Conservation (phyloP, 2,797 vertebrate genomes). For the Rhadinocentrus ornatus region DNA sequence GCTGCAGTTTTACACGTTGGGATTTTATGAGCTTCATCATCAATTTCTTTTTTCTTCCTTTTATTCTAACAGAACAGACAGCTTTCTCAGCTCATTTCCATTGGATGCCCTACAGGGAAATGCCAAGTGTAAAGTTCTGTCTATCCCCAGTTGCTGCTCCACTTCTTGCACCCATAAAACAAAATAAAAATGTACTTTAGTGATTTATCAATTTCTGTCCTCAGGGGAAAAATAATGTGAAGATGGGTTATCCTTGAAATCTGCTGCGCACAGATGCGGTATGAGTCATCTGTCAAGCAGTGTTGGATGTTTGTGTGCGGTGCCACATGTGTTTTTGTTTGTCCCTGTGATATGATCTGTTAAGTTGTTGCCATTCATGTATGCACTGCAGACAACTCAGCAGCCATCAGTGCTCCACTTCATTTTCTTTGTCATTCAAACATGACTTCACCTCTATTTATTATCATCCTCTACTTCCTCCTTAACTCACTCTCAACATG, state of each 20-base stretch:
- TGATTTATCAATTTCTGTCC: slow-evolving; percentile 79
- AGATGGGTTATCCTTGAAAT: slow-evolving; percentile 69
- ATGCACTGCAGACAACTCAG: slow-evolving; percentile 21
- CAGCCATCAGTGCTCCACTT: slow-evolving; percentile 33
- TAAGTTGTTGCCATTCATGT: slow-evolving; percentile 36
- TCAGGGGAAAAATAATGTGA: slow-evolving; percentile 53
- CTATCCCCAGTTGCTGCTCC: slow-evolving; percentile 60
- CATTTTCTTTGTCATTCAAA: slow-evolving; percentile 69
- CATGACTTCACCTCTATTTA: slow-evolving; percentile 47
- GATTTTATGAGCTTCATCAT: slow-evolving; percentile 71
- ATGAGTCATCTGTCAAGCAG: slow-evolving; percentile 55
- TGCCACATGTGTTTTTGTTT: slow-evolving; percentile 36
- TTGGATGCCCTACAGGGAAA: slow-evolving; percentile 66
- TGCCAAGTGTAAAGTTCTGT: slow-evolving; percentile 57
- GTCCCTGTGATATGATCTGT: slow-evolving; percentile 44
- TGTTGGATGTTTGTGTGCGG: slow-evolving; percentile 1
- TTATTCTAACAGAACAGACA: slow-evolving; percentile 51
- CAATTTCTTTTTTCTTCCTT: slow-evolving; percentile 34
- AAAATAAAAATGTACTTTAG: slow-evolving; percentile 73
- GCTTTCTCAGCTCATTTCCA: slow-evolving; percentile 75
- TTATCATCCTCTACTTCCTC: slow-evolving; percentile 38
- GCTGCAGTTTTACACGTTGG: slow-evolving; percentile 70
- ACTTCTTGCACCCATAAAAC: slow-evolving; percentile 70
- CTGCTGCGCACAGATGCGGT: slow-evolving; percentile 50
- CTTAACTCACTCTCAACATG: slow-evolving; percentile 48